phyloP scores from a whole-genome alignment of 2,888 invertebrate genomes.

The Xestia rhomboidea region DNA sequence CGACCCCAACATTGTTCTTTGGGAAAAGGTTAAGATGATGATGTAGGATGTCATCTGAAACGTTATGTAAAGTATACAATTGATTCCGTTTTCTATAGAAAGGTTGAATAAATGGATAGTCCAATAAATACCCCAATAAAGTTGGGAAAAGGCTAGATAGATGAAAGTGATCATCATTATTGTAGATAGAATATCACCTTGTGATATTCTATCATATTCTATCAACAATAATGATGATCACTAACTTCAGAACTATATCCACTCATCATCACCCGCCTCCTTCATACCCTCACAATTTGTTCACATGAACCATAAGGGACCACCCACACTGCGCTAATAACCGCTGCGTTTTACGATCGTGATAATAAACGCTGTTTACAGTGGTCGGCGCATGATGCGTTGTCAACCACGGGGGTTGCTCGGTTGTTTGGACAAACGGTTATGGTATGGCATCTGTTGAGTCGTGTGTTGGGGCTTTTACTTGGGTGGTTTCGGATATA shows the following conservation, averaged over 20 bases:
- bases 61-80: too few species aligned
- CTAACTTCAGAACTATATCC: neutral
- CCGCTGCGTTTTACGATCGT: slow-evolving; percentile 84
- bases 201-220: too few species aligned
- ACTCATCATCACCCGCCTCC: neutral
- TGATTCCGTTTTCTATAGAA: too few species aligned
- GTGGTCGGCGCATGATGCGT: slow-evolving; percentile 71
- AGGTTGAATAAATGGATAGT: too few species aligned
- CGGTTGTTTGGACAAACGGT: slow-evolving; percentile 74
- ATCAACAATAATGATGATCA: too few species aligned
- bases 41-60: too few species aligned
- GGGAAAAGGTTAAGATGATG: too few species aligned
- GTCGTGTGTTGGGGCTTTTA: slow-evolving; percentile 44
- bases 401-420: slow-evolving; percentile 70
- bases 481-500: slow-evolving; percentile 55
- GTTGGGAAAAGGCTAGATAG: neutral
- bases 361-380: slow-evolving; percentile 88
- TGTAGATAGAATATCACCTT: neutral
- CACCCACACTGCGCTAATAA: slow-evolving; percentile 87
- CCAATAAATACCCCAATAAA: neutral
- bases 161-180: too few species aligned
- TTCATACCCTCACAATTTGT: slow-evolving; percentile 60
- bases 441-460: slow-evolving; percentile 65
- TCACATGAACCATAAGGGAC: slow-evolving; percentile 81
- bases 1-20: too few species aligned